Base-by-base conservation (phyloP, 2,113 vertebrate genomes). In the Tenebrosternarchus preto region DNA sequence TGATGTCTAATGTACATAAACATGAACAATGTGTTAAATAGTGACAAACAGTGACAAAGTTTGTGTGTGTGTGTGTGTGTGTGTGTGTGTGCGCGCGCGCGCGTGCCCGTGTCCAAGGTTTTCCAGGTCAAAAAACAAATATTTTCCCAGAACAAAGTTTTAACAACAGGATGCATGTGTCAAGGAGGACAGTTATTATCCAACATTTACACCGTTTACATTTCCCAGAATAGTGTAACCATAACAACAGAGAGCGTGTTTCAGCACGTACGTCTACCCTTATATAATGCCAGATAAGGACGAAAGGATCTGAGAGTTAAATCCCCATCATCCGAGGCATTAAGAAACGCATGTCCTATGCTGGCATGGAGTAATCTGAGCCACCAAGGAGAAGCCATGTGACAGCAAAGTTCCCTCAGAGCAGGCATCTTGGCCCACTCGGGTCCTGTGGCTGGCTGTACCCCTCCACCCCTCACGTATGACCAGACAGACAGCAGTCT, bases 331-430 rank as follows among this genome's bases (percentile, higher is more conserved):
- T 3, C 19, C 8, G 43, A 57, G 16, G 80, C 39, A 22, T 56
- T 25, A 72, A 31, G 31, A 78, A 27, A 31, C 43, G 36, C 66
- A 36, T 50, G 43, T 46, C 9, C 33, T 60, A 55, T 69, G 55
- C 82, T 81, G 68, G 68, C 22, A 0, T 33, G 0, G n/a, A 36
- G 82, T 73, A 86, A 86, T 27, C 64, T 1, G 81, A 87, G 68
- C 79, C 75, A 69, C 57, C 19, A 66, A 70, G 57, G 39, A 27
- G 56, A 55, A 75, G 72, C 70, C 78, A 85, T 74, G 50, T 78
- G 73, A 81, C 74, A 22, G 53, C 20, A 67, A 9, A 2, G 53
- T 17, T 70, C 78, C 60, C 33, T 80, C 36, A 16, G 17, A 59
- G 64, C 27, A 33, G 55, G 68, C 3, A 12, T n/a, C 27, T 19